These are phyloP conservation scores for Hyles euphorbiae DNA, from an alignment of 1,140 invertebrate genomes.

Conservation along the genomic window DNA sequence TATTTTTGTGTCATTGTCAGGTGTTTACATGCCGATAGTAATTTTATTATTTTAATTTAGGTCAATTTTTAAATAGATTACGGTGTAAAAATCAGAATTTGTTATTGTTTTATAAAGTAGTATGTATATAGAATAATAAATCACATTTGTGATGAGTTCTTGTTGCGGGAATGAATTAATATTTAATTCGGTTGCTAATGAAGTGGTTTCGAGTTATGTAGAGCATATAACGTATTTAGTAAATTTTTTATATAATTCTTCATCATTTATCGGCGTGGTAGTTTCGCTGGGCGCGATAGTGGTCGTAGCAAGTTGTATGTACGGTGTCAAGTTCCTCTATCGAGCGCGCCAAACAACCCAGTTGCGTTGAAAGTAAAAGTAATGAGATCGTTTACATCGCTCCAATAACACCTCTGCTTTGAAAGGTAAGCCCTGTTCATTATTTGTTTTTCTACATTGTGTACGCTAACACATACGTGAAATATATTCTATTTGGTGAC, in stretches of 20 bases:
- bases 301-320: slow-evolving; percentile 26
- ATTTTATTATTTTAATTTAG: slow-evolving; percentile 24
- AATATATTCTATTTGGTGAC: no score
- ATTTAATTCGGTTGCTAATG: slow-evolving; percentile 51
- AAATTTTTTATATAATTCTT: slow-evolving; percentile 33
- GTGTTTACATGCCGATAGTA: slow-evolving; percentile 46
- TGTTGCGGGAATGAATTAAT: slow-evolving; percentile 65
- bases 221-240: slow-evolving; percentile 49
- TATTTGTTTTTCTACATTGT: neutral
- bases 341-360: slow-evolving; percentile 16
- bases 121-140: slow-evolving; percentile 6
- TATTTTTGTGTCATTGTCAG: slow-evolving; percentile 47
- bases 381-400: slow-evolving; percentile 33
- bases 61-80: slow-evolving; percentile 38
- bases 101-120: slow-evolving; percentile 18
- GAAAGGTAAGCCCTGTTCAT: slow-evolving; percentile 25
- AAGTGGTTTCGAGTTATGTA: slow-evolving; percentile 54
- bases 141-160: slow-evolving; percentile 60
- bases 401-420: slow-evolving; percentile 21
- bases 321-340: slow-evolving; percentile 23
- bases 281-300: slow-evolving; percentile 31
- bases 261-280: slow-evolving; percentile 33
- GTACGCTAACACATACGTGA: no score
- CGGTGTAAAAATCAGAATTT: slow-evolving; percentile 12
- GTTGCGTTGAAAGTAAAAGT: slow-evolving; percentile 58